Percentiles rank a stretch among this genome's conserved stretches.
Evolutionary conservation across 1,140 invertebrate species (phyloP).

Genomic region (Ceratosolen solmsi): DNA sequence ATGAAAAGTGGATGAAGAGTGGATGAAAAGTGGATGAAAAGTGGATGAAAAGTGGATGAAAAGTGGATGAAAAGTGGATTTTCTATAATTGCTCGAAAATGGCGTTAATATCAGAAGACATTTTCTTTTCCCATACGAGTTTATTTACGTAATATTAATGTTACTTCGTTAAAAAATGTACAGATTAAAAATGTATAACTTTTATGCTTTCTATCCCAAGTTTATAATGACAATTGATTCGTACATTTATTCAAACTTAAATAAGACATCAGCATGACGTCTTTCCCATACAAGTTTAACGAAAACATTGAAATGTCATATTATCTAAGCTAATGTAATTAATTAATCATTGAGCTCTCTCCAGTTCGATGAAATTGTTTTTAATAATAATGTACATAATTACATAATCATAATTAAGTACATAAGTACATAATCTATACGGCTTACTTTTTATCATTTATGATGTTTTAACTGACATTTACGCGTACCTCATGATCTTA

Average conservation of each 20-base stretch:
- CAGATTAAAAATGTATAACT: neutral
- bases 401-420: no score
- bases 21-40: no score
- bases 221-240: neutral
- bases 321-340: neutral
- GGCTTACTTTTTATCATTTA: no score
- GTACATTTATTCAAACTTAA: neutral
- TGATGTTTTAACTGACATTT: no score
- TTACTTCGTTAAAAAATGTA: neutral
- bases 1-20: no score
- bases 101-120: no score
- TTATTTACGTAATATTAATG: neutral
- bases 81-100: no score
- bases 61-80: no score
- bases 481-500: no score
- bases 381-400: constrained; percentile 36
- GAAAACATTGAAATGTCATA: neutral
- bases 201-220: neutral
- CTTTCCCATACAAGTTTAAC: neutral
- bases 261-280: neutral
- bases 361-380: neutral
- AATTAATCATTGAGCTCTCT: neutral
- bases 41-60: no score
- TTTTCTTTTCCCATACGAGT: no score
- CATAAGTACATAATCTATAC: no score